Conservation (phyloP, 1,140 invertebrate species). For the Potamilus streckersoni region DNA sequence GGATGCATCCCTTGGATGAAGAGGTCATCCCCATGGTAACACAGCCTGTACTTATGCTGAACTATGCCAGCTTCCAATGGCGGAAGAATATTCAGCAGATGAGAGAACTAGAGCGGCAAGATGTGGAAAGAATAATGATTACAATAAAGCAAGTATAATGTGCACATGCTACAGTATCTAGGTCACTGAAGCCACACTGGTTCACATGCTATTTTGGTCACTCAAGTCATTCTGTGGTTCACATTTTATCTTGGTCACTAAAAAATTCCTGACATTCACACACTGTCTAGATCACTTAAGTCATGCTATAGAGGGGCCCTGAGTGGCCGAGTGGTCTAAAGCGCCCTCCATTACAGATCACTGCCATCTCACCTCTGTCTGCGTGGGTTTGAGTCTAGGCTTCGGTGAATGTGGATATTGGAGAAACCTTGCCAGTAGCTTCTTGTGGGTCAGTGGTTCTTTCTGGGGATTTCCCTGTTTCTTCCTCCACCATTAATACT, state of each 20-base stretch:
- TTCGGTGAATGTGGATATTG: too few relatives aligned
- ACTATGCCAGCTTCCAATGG: slow-evolving; percentile 78
- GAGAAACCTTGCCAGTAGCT: too few relatives aligned
- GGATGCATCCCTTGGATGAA: slow-evolving; percentile 78
- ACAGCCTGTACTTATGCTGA: slow-evolving; percentile 76
- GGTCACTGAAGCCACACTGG: not conserved
- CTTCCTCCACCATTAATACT: too few relatives aligned
- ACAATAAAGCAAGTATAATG: slow-evolving; percentile 69
- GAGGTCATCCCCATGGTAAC: slow-evolving; percentile 69
- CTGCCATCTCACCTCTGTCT: too few relatives aligned
- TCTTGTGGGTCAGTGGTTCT: too few relatives aligned
- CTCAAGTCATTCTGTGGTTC: not conserved
- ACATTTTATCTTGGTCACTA: not conserved
- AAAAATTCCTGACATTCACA: too few relatives aligned
- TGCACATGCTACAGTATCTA: not conserved
- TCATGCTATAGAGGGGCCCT: too few relatives aligned
- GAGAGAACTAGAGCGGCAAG: slow-evolving; percentile 62
- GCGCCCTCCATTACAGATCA: too few relatives aligned
- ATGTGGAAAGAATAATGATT: slow-evolving; percentile 61
- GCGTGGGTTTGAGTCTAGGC: too few relatives aligned
- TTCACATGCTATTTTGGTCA: not conserved
- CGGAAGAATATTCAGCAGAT: slow-evolving; percentile 73
- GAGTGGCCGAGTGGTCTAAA: too few relatives aligned
- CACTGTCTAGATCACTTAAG: not conserved
- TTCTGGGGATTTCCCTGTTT: too few relatives aligned